Evolutionary conservation across 2,113 vertebrate genomes (phyloP), one percentile per base, ranked within the genome.

Genomic region (Emydocephalus ijimae): DNA sequence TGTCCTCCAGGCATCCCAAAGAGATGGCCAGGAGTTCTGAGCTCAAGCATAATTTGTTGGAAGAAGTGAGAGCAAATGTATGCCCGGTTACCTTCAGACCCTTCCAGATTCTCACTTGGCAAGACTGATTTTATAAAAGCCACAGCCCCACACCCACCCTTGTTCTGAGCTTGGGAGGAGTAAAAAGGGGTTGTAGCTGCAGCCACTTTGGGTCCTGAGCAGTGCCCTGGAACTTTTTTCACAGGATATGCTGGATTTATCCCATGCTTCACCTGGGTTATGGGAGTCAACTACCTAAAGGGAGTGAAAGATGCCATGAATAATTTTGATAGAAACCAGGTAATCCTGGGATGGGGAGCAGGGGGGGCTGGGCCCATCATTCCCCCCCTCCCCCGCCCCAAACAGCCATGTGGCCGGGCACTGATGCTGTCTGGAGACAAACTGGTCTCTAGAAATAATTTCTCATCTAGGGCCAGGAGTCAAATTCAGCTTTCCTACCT

Each of bases 201-300:
- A 14, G 12, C 24, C 4, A 29, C 48, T 10, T 18, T 26, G 3
- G 86, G 5, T 12, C 24, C 86, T 29, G 24, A 52, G 12, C 48
- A 50, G 48, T 12, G 29, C 39, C 39, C 18, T 15, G 18, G 3
- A 20, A 14, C 10, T 54, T 92, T 15, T 23, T 18, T 23, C 88
- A 0, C 90, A 98, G 98, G 98, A 0, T 98, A 98, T 0, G 0
- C 96, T 1, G 98, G 98, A 18, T 98, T 94, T 21, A 69, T 98
- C 48, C 98, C 98, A 21, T 54, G 50, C 9, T 55, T 96, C 61
- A 3, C 34, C 1, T 95, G 96, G 95, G 39, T 94, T 0, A 8
- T 89, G 0, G 96, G 97, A 0, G 2, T 95, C 39, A 96, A 69
- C 43, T 97, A 97, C 87, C 4, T 85, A 0, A 85, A 50, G 0